Conservation (phyloP, 2,888 invertebrate genomes). For the Stegophylla sp. region DNA sequence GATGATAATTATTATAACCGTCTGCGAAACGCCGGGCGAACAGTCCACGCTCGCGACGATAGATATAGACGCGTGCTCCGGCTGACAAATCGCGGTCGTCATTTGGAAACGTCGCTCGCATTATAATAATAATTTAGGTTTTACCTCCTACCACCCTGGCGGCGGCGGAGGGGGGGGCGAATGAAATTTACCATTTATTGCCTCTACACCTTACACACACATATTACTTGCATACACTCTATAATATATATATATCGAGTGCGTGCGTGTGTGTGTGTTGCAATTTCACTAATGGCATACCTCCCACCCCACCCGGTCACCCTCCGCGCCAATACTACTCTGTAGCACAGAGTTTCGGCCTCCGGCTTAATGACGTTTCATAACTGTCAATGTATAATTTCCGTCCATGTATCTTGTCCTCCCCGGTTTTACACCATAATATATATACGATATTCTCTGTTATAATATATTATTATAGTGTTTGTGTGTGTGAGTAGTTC, state of each 20-base stretch:
- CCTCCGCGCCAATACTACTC: neutral
- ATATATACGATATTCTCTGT: too few relatives aligned
- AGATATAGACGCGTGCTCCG: too few relatives aligned
- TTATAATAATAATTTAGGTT: too few relatives aligned
- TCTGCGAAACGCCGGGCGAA: too few relatives aligned
- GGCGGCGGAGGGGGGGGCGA: neutral
- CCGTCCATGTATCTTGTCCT: constrained; percentile 34
- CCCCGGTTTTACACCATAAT: constrained; percentile 5
- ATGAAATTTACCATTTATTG: constrained; percentile 47
- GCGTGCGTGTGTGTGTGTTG: constrained; percentile 57
- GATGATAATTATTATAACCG: too few relatives aligned
- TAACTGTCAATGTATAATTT: constrained; percentile 47
- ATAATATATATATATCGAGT: too few relatives aligned
- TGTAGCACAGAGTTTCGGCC: neutral
- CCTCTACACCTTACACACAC: neutral
- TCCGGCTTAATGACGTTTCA: constrained; percentile 51
- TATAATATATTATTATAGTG: too few relatives aligned
- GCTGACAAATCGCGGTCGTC: constrained; percentile 52
- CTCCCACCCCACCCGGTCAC: neutral
- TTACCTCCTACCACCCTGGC: too few relatives aligned
- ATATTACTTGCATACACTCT: constrained; percentile 3
- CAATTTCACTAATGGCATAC: constrained; percentile 54
- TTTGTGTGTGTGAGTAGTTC: too few relatives aligned
- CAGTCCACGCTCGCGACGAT: too few relatives aligned
- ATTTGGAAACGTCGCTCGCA: constrained; percentile 38